Conservation (phyloP, 1,140 invertebrate species). For the Leptinotarsa lineolata region DNA sequence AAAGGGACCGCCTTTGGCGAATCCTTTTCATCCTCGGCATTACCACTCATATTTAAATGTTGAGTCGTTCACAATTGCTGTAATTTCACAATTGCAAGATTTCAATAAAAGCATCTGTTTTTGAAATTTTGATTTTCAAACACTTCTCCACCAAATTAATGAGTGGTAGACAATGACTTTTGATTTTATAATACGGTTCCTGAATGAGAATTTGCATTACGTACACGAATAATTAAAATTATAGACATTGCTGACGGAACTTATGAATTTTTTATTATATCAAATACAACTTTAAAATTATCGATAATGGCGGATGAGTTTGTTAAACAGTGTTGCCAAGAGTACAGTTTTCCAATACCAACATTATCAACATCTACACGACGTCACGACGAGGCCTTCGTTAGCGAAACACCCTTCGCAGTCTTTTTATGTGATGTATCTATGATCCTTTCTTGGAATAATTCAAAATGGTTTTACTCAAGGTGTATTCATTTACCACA, state of each 20-base stretch:
- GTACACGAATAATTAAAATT: conserved; percentile 11
- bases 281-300: conserved; percentile 28
- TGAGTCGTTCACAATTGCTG: neutral
- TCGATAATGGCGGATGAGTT: conserved; percentile 23
- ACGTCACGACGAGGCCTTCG: no score
- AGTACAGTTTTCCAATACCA: neutral
- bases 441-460: no score
- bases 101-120: conserved; percentile 31
- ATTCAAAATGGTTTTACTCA: no score
- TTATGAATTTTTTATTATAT: conserved; percentile 11
- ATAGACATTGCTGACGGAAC: neutral
- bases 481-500: no score
- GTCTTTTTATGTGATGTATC: no score
- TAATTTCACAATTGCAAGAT: conserved; percentile 9
- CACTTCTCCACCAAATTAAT: neutral
- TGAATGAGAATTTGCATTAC: conserved; percentile 4
- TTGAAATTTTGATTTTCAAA: conserved; percentile 13
- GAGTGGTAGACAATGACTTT: neutral
- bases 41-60: conserved; percentile 49
- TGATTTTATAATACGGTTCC: neutral
- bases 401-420: no score
- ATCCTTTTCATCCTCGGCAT: conserved; percentile 54
- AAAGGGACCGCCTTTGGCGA: conserved; percentile 50
- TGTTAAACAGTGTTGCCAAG: neutral
- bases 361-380: neutral